Evolutionary conservation across 1,140 invertebrate genomes (phyloP).

Genomic region (Ectropis grisescens): DNA sequence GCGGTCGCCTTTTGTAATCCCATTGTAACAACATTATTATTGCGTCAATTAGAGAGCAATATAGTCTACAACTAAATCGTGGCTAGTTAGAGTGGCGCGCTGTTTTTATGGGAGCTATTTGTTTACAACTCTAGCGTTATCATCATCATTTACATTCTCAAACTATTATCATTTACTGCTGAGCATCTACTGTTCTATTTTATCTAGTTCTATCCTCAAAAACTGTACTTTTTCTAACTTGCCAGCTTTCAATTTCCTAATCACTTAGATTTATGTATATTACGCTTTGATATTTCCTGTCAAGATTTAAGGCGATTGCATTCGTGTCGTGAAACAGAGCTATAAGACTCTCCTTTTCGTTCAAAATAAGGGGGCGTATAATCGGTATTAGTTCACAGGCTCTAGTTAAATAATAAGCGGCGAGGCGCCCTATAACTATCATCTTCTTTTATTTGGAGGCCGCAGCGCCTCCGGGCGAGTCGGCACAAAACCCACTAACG

Average conservation of each 20-base stretch:
- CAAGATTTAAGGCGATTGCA: no score
- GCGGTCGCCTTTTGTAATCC: slow-evolving; percentile 57
- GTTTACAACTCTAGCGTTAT: no score
- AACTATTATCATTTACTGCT: no score
- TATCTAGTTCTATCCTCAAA: no score
- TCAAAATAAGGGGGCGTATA: slow-evolving; percentile 39
- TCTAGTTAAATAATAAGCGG: slow-evolving; percentile 67
- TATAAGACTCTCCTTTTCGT: slow-evolving; percentile 6
- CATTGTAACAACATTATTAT: slow-evolving; percentile 58
- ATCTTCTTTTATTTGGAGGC: slow-evolving; percentile 61
- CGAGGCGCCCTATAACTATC: slow-evolving; percentile 56
- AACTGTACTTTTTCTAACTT: no score
- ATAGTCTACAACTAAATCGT: slow-evolving; percentile 39
- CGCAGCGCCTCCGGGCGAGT: slow-evolving; percentile 41
- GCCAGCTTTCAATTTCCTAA: no score
- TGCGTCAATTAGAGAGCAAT: slow-evolving; percentile 58
- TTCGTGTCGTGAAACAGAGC: no score
- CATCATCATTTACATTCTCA: no score
- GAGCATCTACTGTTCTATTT: no score
- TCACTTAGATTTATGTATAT: no score
- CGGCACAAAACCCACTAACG: slow-evolving; percentile 53
- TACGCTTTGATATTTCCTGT: no score
- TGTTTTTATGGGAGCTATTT: slow-evolving; percentile 1
- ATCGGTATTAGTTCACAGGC: slow-evolving; percentile 42
- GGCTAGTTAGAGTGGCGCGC: slow-evolving; percentile 29